A percentile compares a stretch with the other conserved stretches of the same genome.
Evolutionary conservation across 2,797 vertebrate species (phyloP).

Genomic region (Muscicapa striata): DNA sequence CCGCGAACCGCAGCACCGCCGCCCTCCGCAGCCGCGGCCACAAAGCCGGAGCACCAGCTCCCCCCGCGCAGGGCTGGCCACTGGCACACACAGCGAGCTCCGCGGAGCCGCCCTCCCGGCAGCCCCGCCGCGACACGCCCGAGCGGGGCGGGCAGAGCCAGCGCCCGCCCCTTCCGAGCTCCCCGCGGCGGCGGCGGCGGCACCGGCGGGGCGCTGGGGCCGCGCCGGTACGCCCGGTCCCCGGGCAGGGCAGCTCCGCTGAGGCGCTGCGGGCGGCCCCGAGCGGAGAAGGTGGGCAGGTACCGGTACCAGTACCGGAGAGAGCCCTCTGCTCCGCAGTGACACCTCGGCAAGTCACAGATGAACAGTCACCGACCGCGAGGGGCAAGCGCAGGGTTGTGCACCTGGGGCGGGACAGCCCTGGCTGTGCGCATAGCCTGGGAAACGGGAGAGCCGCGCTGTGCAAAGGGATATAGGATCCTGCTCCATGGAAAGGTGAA

Average conservation of each 20-base stretch:
- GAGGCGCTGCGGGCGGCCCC: neutral
- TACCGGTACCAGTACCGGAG: rapidly evolving
- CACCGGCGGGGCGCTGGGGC: neutral
- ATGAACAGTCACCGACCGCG: rapidly evolving
- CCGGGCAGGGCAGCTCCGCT: rapidly evolving
- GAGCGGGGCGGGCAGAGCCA: neutral
- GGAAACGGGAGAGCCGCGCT: neutral
- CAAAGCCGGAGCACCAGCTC: neutral
- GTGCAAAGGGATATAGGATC: too few species aligned
- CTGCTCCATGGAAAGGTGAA: neutral
- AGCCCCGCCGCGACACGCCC: neutral
- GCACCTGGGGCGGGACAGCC: too few species aligned
- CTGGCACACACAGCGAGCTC: neutral
- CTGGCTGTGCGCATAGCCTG: neutral
- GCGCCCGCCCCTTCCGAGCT: neutral
- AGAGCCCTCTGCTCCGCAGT: neutral
- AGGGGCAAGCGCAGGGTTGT: neutral
- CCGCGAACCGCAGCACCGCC: neutral
- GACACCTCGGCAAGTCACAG: neutral
- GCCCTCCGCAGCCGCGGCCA: neutral
- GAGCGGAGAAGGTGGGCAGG: neutral
- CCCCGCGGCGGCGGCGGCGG: neutral
- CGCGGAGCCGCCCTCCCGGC: neutral
- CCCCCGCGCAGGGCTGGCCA: rapidly evolving
- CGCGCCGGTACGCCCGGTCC: rapidly evolving